These are phyloP conservation scores for Anodontia alba DNA, from an alignment of 2,888 invertebrate species.

Conservation along the genomic window DNA sequence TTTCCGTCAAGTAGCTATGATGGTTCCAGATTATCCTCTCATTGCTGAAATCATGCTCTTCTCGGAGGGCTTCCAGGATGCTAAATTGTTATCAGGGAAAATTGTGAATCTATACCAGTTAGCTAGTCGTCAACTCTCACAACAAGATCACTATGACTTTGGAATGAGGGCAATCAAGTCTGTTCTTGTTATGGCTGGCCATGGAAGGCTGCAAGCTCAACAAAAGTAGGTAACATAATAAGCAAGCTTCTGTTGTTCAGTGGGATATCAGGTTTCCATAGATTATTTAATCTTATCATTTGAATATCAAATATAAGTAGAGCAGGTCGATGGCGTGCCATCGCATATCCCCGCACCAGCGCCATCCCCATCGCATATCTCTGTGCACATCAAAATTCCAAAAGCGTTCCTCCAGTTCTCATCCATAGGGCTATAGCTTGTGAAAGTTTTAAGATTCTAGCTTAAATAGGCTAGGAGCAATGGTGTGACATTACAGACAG, in stretches of 20 bases:
- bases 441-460: too few relatives aligned
- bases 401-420: too few relatives aligned
- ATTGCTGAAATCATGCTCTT: conserved; percentile 85
- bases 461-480: too few relatives aligned
- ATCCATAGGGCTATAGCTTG: too few relatives aligned
- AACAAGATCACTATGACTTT: conserved; percentile 85
- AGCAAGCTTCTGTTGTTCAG: too few relatives aligned
- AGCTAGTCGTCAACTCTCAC: conserved; percentile 84
- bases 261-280: conserved; percentile 1
- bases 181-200: conserved; percentile 84
- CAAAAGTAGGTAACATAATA: conserved; percentile 70
- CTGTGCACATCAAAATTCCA: too few relatives aligned
- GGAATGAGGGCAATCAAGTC: conserved; percentile 85
- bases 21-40: conserved; percentile 84
- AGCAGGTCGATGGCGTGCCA: too few relatives aligned
- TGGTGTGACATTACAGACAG: too few relatives aligned
- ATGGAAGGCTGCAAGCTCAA: conserved; percentile 80
- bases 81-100: conserved; percentile 84
- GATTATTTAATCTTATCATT: too few relatives aligned
- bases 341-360: too few relatives aligned
- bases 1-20: conserved; percentile 85
- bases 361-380: too few relatives aligned
- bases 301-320: not conserved
- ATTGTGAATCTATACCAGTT: conserved; percentile 84
- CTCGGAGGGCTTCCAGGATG: conserved; percentile 83